Conservation (phyloP, 2,888 invertebrate genomes). For the Tetanocera ferruginea region DNA sequence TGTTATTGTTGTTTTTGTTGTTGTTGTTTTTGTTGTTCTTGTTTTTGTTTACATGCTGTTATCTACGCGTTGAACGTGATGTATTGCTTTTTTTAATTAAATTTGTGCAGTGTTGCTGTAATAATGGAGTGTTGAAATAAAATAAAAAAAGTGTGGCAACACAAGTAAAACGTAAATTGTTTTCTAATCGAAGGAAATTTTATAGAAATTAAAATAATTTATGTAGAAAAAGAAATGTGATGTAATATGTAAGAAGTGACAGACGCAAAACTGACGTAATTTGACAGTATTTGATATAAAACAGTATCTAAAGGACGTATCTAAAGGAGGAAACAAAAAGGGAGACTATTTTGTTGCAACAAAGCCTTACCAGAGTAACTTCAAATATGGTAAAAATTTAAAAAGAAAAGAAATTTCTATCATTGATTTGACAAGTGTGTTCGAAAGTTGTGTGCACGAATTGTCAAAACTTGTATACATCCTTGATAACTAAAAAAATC, state of each 20-base stretch:
- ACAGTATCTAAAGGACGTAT: too few relatives aligned
- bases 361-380: too few relatives aligned
- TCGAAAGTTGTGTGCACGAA: too few relatives aligned
- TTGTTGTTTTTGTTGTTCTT: background rate
- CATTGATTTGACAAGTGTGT: too few relatives aligned
- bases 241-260: background rate
- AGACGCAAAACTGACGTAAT: background rate
- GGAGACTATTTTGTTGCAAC: too few relatives aligned
- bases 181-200: constrained; percentile 15
- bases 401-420: too few relatives aligned
- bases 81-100: constrained; percentile 25
- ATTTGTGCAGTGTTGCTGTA: constrained; percentile 8
- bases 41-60: background rate
- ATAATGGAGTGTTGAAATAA: background rate
- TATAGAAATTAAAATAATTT: background rate
- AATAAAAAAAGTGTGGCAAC: constrained; percentile 7
- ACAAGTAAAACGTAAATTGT: background rate
- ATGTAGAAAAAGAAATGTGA: background rate
- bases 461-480: too few relatives aligned
- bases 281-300: too few relatives aligned
- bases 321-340: too few relatives aligned
- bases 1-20: background rate
- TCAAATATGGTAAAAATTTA: too few relatives aligned
- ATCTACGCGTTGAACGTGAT: constrained; percentile 19
- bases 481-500: too few relatives aligned